Percentiles rank a stretch among this genome's conserved stretches.
These are phyloP conservation scores for Urocolius indicus DNA, from an alignment of 2,113 vertebrate genomes.

Conservation along the genomic window DNA sequence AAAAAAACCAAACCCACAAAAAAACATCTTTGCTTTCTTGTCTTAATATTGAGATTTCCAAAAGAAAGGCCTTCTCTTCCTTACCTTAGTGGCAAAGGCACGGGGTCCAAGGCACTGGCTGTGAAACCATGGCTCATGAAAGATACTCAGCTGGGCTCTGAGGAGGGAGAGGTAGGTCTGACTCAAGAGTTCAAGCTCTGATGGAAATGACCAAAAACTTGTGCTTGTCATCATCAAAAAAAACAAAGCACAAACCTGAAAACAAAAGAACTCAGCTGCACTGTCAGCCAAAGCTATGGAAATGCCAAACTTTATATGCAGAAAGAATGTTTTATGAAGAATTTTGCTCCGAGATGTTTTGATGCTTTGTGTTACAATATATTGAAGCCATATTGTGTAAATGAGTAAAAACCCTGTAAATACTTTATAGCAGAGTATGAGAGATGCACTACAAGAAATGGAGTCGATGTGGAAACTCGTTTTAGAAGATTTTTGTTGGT, in stretches of 20 bases:
- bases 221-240: not conserved
- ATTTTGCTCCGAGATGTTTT: not conserved
- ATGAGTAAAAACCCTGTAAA: conserved; percentile 62
- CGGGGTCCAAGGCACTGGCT: not conserved
- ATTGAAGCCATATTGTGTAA: conserved; percentile 71
- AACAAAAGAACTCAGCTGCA: not conserved
- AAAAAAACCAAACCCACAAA: not conserved
- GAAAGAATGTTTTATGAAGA: conserved; percentile 55
- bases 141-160: not conserved
- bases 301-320: conserved; percentile 49
- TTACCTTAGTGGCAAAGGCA: not conserved
- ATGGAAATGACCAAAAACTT: conserved; percentile 26
- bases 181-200: not conserved
- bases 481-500: not conserved
- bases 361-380: conserved; percentile 49
- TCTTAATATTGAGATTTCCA: not conserved
- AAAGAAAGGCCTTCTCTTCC: conserved; percentile 25
- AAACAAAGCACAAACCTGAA: not conserved
- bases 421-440: conserved; percentile 4
- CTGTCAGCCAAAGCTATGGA: not conserved
- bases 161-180: not conserved
- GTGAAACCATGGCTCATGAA: not conserved
- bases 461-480: conserved; percentile 2
- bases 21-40: conserved; percentile 25
- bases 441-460: conserved; percentile 39